phyloP scores from a whole-genome alignment of 2,113 vertebrate genomes.

The Eulacestoma nigropectus region DNA sequence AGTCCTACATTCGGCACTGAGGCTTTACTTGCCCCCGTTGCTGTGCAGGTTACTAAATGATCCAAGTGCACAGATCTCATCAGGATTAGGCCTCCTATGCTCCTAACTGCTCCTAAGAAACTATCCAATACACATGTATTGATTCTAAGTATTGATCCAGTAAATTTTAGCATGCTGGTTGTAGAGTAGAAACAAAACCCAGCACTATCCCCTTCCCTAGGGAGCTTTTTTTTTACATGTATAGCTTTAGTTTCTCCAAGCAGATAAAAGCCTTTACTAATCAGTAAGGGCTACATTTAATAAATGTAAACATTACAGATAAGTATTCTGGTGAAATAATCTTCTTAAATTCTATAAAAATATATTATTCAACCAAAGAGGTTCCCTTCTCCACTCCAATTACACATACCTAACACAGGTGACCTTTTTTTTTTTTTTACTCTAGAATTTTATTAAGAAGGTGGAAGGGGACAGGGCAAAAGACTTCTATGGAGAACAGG shows the following conservation, averaged over 20 bases:
- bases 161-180: background rate
- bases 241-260: background rate
- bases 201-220: background rate
- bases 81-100: background rate
- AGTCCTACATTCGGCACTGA: fast-evolving
- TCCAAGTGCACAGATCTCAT: background rate
- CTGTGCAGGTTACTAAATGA: background rate
- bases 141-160: background rate
- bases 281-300: background rate
- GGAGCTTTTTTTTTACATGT: background rate
- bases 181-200: background rate
- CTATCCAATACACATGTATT: background rate
- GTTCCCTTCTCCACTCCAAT: background rate
- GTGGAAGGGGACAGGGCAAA: background rate
- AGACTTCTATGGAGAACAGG: background rate
- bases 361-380: background rate
- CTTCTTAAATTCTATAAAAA: background rate
- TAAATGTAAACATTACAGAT: background rate
- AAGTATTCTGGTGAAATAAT: background rate
- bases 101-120: background rate
- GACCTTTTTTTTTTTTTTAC: background rate
- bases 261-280: background rate
- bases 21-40: background rate
- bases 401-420: background rate
- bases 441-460: background rate